Evolutionary conservation across 1,140 invertebrate species (phyloP).

Genomic region (Zaprionus africanus): DNA sequence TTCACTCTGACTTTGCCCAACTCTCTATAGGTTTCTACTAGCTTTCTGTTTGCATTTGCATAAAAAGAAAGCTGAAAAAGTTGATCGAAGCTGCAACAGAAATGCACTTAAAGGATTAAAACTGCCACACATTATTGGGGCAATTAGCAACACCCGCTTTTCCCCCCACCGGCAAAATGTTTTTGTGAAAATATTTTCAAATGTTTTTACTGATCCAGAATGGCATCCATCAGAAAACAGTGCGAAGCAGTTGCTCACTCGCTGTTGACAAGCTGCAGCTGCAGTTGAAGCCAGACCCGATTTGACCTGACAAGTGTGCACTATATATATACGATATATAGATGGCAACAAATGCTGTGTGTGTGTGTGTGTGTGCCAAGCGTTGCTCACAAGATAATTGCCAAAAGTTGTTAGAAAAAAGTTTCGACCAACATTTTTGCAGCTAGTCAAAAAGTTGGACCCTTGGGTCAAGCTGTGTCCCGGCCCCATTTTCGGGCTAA

Average conservation of each 20-base stretch:
- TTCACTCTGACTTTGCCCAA: no score
- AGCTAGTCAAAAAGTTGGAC: conserved; percentile 80
- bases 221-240: conserved; percentile 37
- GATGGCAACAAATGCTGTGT: conserved; percentile 37
- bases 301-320: not conserved
- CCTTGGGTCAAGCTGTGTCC: conserved; percentile 78
- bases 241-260: conserved; percentile 17
- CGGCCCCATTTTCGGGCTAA: conserved; percentile 31
- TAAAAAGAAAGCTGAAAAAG: not conserved
- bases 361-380: conserved; percentile 20
- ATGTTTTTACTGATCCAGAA: conserved; percentile 13
- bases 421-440: conserved; percentile 71
- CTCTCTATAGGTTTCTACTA: no score
- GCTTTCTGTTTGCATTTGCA: not conserved
- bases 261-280: conserved; percentile 56
- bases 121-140: conserved; percentile 59
- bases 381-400: conserved; percentile 76
- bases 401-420: conserved; percentile 71
- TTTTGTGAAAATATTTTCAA: conserved; percentile 29
- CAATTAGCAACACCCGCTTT: conserved; percentile 45
- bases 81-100: conserved; percentile 2
- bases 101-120: conserved; percentile 72
- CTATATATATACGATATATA: conserved; percentile 2
- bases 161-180: not conserved
- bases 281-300: conserved; percentile 19